Conservation (phyloP, 2,888 invertebrate species). For the Pollenia labialis region DNA sequence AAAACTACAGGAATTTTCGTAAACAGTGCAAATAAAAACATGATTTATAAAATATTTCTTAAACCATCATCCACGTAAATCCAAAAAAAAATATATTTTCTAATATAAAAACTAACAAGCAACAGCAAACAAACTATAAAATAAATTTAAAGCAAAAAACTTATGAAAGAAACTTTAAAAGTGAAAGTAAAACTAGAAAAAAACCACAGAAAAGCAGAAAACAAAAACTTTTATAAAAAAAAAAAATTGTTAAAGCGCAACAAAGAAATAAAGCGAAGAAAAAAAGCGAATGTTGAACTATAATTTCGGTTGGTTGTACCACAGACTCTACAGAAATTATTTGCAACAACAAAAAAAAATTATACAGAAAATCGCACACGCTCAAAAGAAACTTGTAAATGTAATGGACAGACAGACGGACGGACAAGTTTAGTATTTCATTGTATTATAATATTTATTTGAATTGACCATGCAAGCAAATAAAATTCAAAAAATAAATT, state of each 20-base stretch:
- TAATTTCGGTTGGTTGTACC: neutral
- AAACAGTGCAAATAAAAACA: conserved; percentile 2
- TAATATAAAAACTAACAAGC: neutral
- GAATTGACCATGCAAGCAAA: conserved; percentile 23
- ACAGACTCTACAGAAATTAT: conserved; percentile 11
- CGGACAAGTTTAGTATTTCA: no score
- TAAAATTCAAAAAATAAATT: conserved; percentile 3
- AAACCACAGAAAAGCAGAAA: conserved; percentile 24
- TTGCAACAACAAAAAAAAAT: conserved; percentile 27
- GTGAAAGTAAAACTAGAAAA: conserved; percentile 48
- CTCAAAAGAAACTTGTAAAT: conserved; percentile 7
- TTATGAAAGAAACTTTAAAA: conserved; percentile 35
- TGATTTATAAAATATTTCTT: conserved; percentile 39
- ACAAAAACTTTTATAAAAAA: conserved; percentile 19
- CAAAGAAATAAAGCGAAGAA: conserved; percentile 54
- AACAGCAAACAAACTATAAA: neutral
- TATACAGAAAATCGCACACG: conserved; percentile 25
- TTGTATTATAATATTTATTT: neutral
- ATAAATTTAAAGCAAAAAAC: neutral
- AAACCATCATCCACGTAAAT: conserved; percentile 28
- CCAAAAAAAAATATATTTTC: conserved; percentile 31
- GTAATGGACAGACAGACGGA: neutral
- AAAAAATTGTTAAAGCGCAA: conserved; percentile 68
- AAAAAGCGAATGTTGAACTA: conserved; percentile 46
- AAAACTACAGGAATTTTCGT: neutral